Conservation (phyloP, 2,888 invertebrate genomes). For the Drepana falcataria region DNA sequence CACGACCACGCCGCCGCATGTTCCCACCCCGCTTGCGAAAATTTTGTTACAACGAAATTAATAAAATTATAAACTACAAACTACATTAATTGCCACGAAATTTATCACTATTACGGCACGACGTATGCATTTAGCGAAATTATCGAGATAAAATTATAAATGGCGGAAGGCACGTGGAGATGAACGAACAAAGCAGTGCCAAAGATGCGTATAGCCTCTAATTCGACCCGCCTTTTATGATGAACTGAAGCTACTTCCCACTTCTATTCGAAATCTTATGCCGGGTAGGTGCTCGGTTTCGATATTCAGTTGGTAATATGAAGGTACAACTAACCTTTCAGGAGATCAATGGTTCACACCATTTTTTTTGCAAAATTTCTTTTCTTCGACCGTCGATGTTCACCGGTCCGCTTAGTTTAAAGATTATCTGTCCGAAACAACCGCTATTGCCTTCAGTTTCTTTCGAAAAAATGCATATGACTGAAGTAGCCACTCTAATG, state of each 20-base stretch:
- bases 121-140: slow-evolving; percentile 7
- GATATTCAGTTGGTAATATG: no score
- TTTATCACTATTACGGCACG: slow-evolving; percentile 14
- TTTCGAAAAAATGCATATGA: not conserved
- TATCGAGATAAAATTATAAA: slow-evolving; percentile 31
- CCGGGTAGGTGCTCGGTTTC: no score
- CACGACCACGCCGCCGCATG: slow-evolving; percentile 33
- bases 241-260: slow-evolving; percentile 28
- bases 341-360: slow-evolving; percentile 54
- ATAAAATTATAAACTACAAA: not conserved
- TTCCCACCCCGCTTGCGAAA: not conserved
- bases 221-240: slow-evolving; percentile 34
- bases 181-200: slow-evolving; percentile 72
- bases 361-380: slow-evolving; percentile 60
- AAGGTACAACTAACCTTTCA: slow-evolving; percentile 56
- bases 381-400: slow-evolving; percentile 29
- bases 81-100: not conserved
- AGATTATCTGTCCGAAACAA: slow-evolving; percentile 6
- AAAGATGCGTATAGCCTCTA: slow-evolving; percentile 36
- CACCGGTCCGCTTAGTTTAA: not conserved
- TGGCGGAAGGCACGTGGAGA: slow-evolving; percentile 78
- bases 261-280: no score
- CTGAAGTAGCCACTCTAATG: not conserved
- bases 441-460: slow-evolving; percentile 2
- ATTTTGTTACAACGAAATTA: not conserved